phyloP scores from a whole-genome alignment of 2,888 invertebrate species.

The Eulithis prunata region DNA sequence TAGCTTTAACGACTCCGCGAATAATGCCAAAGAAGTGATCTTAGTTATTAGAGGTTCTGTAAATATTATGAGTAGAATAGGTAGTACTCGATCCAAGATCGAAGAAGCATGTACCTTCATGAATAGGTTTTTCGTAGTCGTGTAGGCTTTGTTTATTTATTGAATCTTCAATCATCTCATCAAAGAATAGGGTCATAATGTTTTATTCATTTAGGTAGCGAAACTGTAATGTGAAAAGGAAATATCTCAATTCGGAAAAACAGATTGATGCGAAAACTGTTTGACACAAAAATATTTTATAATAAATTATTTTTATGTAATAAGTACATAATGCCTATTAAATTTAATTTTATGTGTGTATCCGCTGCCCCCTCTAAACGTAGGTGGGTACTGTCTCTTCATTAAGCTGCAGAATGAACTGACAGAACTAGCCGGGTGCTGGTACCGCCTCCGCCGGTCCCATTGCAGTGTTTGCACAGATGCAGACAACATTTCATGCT shows the following conservation, averaged over 20 bases:
- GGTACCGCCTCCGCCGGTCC: slow-evolving; percentile 4
- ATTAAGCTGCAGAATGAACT: slow-evolving; percentile 43
- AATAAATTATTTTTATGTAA: no score
- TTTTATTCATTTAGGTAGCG: no score
- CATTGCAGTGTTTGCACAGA: slow-evolving; percentile 43
- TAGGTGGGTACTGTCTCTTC: slow-evolving; percentile 28
- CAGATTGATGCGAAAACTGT: no score
- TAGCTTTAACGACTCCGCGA: slow-evolving; percentile 47
- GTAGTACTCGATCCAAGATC: background rate
- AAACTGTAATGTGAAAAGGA: no score
- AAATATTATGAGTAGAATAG: background rate
- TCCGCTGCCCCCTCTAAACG: slow-evolving; percentile 8
- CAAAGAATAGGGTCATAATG: background rate
- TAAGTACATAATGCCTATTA: no score
- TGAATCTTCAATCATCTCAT: background rate
- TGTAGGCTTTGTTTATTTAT: slow-evolving; percentile 1
- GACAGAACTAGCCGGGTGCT: slow-evolving; percentile 29
- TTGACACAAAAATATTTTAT: no score
- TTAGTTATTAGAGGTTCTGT: background rate
- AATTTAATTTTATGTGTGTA: background rate
- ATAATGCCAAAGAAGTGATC: slow-evolving; percentile 36
- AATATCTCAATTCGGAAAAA: no score
- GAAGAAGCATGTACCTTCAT: background rate
- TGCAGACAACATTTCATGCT: slow-evolving; percentile 54
- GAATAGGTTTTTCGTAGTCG: background rate